Percentiles rank a stretch among this genome's conserved stretches.
Evolutionary conservation across 2,797 vertebrate species (phyloP).

Genomic region (Acomys russatus): DNA sequence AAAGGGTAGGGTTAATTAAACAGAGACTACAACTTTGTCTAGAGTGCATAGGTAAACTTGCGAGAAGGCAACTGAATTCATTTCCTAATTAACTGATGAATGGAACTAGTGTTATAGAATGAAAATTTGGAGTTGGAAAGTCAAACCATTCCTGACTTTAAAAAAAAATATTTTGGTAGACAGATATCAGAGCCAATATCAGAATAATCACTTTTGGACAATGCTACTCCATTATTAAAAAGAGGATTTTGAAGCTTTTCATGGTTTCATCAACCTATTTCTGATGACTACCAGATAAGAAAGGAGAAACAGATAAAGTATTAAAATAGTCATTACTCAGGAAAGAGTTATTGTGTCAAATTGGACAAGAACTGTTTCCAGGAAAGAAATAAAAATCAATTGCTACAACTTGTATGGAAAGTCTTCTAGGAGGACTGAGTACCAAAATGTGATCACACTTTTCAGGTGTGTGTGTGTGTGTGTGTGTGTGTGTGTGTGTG

Average conservation of each 20-base stretch:
- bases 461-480: background rate
- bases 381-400: background rate
- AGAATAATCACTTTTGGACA: background rate
- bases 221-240: background rate
- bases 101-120: background rate
- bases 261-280: background rate
- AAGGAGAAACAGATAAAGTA: background rate
- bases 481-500: background rate
- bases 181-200: background rate
- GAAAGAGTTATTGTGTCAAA: background rate
- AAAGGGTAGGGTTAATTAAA: background rate
- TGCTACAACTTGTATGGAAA: background rate
- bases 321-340: background rate
- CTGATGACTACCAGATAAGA: background rate
- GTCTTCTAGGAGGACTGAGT: background rate
- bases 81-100: background rate
- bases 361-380: background rate
- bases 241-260: background rate
- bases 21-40: background rate
- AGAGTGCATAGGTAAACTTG: background rate
- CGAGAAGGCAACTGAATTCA: background rate
- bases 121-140: background rate
- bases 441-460: background rate
- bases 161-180: background rate
- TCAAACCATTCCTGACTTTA: background rate